Evolutionary conservation across 2,797 vertebrate species (phyloP).

Genomic region (Poeciliopsis infans): DNA sequence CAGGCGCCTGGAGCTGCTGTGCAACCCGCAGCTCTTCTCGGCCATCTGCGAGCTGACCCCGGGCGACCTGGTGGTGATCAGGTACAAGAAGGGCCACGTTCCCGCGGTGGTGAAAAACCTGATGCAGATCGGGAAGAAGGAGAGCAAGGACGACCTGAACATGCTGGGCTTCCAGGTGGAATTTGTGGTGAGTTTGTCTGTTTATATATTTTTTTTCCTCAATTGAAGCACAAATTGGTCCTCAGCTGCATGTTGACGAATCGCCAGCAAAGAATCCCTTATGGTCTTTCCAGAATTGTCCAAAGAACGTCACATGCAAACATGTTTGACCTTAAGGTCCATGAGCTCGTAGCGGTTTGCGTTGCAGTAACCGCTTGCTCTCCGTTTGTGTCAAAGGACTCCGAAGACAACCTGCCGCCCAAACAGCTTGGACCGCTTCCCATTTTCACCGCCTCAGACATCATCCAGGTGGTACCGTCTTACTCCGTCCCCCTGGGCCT

Average conservation of each 20-base stretch:
- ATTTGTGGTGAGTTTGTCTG: constrained; percentile 70
- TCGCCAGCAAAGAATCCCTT: neutral
- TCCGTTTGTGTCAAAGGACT: constrained; percentile 57
- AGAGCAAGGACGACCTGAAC: constrained; percentile 72
- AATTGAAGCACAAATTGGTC: neutral
- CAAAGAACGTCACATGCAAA: neutral
- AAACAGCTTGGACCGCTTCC: constrained; percentile 67
- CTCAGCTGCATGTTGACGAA: neutral
- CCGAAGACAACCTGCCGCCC: constrained; percentile 46
- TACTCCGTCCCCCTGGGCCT: constrained; percentile 44
- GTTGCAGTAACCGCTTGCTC: neutral
- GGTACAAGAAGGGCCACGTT: constrained; percentile 69
- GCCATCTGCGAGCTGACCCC: constrained; percentile 79
- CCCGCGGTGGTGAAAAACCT: constrained; percentile 80
- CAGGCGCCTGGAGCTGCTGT: constrained; percentile 78
- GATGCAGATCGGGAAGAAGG: constrained; percentile 77
- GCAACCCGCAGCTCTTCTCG: constrained; percentile 79
- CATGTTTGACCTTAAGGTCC: constrained; percentile 4
- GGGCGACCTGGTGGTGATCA: constrained; percentile 81
- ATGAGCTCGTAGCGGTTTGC: neutral
- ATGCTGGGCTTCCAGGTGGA: constrained; percentile 84
- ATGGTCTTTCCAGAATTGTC: neutral
- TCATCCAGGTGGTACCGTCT: constrained; percentile 76
- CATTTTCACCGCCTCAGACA: constrained; percentile 78
- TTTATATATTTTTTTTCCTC: rapidly evolving